Percentiles rank a stretch among this genome's conserved stretches.
These are phyloP conservation scores for Heterodera schachtii DNA, from an alignment of 1,140 invertebrate species.

Conservation along the genomic window DNA sequence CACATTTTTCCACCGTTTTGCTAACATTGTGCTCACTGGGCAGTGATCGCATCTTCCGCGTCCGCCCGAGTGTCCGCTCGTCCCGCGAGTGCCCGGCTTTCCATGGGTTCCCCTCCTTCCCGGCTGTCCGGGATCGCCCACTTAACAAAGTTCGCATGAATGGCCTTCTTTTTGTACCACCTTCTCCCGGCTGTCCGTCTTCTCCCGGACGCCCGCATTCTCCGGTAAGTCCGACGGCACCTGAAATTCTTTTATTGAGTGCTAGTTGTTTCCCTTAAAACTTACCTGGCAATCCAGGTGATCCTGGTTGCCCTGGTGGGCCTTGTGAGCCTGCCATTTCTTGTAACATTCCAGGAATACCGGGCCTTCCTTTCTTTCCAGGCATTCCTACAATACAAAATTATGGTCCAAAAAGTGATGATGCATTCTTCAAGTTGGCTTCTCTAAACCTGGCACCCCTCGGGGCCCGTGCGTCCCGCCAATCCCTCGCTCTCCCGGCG, in stretches of 20 bases:
- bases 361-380: slow-evolving; percentile 6
- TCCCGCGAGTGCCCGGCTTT: slow-evolving; percentile 10
- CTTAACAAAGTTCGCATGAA: neutral
- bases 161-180: neutral
- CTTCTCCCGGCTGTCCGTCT: slow-evolving; percentile 23
- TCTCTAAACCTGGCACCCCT: neutral
- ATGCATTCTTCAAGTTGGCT: neutral
- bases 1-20: neutral
- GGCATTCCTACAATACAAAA: slow-evolving; percentile 1
- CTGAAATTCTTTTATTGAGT: neutral
- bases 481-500: slow-evolving; percentile 9
- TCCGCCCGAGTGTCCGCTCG: slow-evolving; percentile 10
- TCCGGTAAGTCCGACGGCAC: neutral
- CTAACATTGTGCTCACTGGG: slow-evolving; percentile 1
- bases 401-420: neutral
- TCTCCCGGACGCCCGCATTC: slow-evolving; percentile 14
- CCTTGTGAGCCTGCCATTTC: neutral
- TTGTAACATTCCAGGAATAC: neutral
- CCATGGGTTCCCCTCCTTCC: slow-evolving; percentile 17
- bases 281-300: neutral
- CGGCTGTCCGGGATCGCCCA: slow-evolving; percentile 9
- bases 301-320: neutral
- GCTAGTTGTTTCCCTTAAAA: neutral
- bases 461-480: neutral
- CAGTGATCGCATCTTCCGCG: slow-evolving; percentile 7